Evolutionary conservation across 2,888 invertebrate species (phyloP), one percentile per base, ranked within the genome.

Genomic region (Glomeris marginata): DNA sequence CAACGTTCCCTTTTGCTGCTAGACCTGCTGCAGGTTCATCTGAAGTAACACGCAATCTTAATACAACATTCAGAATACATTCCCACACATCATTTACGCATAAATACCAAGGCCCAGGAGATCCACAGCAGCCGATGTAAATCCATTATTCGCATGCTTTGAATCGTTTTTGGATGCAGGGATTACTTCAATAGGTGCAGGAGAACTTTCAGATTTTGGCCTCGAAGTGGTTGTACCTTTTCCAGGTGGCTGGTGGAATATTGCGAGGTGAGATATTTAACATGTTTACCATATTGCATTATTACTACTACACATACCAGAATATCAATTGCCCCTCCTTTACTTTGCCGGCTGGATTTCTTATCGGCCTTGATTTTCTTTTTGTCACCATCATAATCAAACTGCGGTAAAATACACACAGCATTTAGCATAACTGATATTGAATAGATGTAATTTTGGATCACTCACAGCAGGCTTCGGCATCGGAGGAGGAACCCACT

Each of bases 401-500:
- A 22, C 47, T 47, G 18, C n/a, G 8, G n/a, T 4, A 37, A 50
- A 34, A 49, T 43, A 28, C 54, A 45, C 34, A 57, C 34, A 8
- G 28, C 8, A 3, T 28, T 28, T 28, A 28, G 28, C 8, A 28
- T 8, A 8, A 28, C 28, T 28, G 28, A 28, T 36, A 8, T 13
- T 36, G 13, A 11, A 38, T 36, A 28, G 41, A 40, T 40, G 40
- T 20, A 36, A 34, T 40, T 16, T 33, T 8, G 8, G 28, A 28
- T 28, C 16, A 52, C 52, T 50, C 54, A 59, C 59, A 16, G 58
- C 55, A 75, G 79, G 83, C 70, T 86, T 85, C 4, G 88, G 87
- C 58, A 82, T 70, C 5, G 82, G 74, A 13, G 86, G 87, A 38
- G 84, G 86, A 46, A 94, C 85, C 92, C 92, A 95, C 71, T 95